phyloP scores from a whole-genome alignment of 2,888 invertebrate species.

The Orthosia cruda region DNA sequence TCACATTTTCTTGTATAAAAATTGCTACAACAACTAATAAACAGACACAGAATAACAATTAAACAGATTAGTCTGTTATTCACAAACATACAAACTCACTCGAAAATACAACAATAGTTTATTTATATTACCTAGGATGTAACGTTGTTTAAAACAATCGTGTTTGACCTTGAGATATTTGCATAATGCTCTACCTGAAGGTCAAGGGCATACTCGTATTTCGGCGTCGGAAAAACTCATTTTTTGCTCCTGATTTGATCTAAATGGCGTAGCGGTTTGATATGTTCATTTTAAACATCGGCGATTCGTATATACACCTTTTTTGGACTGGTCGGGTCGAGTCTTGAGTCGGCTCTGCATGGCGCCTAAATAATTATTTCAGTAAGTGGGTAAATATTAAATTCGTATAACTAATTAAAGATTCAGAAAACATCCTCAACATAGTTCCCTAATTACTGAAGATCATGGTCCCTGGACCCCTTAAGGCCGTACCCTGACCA shows the following conservation, averaged over 20 bases:
- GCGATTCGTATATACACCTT: background rate
- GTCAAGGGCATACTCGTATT: slow-evolving; percentile 24
- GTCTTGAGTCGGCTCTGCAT: background rate
- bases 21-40: no score
- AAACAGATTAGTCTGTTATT: background rate
- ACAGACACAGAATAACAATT: no score
- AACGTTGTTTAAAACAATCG: slow-evolving; percentile 16
- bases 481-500: no score
- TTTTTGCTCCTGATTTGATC: slow-evolving; percentile 30
- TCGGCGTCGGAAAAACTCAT: slow-evolving; percentile 18
- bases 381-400: no score
- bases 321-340: background rate
- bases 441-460: no score
- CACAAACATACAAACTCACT: background rate
- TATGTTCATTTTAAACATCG: background rate
- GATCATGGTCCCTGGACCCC: no score
- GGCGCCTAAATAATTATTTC: no score
- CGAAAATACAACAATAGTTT: background rate
- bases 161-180: slow-evolving; percentile 41
- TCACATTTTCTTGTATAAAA: background rate
- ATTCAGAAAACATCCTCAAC: no score
- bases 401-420: no score
- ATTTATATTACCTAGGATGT: slow-evolving; percentile 20
- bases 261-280: slow-evolving; percentile 6
- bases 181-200: slow-evolving; percentile 42